Evolutionary conservation across 2,113 vertebrate species (phyloP).

Genomic region (Rhadina sibilatrix): DNA sequence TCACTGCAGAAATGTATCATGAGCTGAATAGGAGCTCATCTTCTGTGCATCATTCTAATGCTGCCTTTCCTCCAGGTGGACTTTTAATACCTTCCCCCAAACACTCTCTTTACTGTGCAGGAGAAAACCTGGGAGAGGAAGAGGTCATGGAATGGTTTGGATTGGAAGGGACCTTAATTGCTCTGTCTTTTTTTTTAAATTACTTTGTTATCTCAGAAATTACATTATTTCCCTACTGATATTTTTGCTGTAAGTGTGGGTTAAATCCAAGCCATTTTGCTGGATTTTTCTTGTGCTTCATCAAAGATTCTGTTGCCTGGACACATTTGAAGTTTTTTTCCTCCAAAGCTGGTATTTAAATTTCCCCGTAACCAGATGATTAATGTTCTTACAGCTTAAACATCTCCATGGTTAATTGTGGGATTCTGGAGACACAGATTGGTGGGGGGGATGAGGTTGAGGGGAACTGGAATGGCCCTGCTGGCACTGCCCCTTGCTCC

Average conservation of each 20-base stretch:
- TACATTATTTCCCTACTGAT: neutral
- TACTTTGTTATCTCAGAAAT: neutral
- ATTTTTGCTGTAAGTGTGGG: conserved; percentile 18
- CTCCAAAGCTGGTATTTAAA: conserved; percentile 34
- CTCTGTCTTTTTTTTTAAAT: neutral
- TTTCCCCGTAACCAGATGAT: neutral
- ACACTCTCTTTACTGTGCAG: neutral
- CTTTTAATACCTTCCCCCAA: neutral
- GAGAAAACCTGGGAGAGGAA: neutral
- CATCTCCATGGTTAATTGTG: conserved; percentile 12
- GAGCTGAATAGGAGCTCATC: neutral
- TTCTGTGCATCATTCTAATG: neutral
- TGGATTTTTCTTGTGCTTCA: conserved; percentile 29
- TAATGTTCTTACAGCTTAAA: conserved; percentile 18
- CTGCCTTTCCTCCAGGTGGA: neutral
- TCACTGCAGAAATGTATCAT: neutral
- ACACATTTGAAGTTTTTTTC: neutral
- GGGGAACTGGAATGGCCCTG: neutral
- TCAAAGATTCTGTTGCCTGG: conserved; percentile 43
- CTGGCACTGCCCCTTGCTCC: neutral
- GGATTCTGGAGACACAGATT: neutral
- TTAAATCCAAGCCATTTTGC: neutral
- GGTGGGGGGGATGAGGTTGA: neutral
- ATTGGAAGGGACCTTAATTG: neutral
- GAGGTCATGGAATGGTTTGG: neutral